A percentile compares a stretch with the other conserved stretches of the same genome.
phyloP scores from a whole-genome alignment of 2,888 invertebrate genomes.

The Plebejus anna region DNA sequence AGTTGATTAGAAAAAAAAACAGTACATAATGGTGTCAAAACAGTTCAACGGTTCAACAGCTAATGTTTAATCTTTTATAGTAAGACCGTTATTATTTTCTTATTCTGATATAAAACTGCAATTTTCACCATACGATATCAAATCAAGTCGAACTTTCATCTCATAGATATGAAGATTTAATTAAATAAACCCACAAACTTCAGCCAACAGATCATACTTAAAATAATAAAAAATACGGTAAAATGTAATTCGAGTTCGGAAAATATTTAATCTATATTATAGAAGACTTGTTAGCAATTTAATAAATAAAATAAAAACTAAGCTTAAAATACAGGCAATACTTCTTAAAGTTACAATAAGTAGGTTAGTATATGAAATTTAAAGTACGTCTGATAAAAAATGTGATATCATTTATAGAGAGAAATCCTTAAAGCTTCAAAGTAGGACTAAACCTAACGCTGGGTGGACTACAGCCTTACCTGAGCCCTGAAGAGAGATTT shows the following conservation, averaged over 20 bases:
- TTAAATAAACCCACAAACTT: background rate
- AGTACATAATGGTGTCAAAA: no score
- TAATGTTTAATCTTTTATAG: no score
- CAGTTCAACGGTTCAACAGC: no score
- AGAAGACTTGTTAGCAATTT: background rate
- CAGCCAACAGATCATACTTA: slow-evolving; percentile 16
- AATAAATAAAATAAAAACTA: slow-evolving; percentile 14
- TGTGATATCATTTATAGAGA: background rate
- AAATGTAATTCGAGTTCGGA: slow-evolving; percentile 11
- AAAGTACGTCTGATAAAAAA: slow-evolving; percentile 1
- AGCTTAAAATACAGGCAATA: slow-evolving; percentile 23
- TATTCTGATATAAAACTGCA: background rate
- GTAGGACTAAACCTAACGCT: background rate
- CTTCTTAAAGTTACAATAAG: slow-evolving; percentile 5
- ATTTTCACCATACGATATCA: background rate
- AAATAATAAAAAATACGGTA: background rate
- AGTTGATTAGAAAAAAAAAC: no score
- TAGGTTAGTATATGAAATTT: background rate
- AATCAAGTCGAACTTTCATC: no score
- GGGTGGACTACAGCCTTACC: background rate
- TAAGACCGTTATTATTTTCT: background rate
- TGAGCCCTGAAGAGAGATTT: background rate
- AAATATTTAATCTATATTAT: slow-evolving; percentile 10
- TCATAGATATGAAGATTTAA: background rate
- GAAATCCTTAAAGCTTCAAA: background rate